Conservation (phyloP, 2,888 invertebrate genomes). For the Archips xylosteana region DNA sequence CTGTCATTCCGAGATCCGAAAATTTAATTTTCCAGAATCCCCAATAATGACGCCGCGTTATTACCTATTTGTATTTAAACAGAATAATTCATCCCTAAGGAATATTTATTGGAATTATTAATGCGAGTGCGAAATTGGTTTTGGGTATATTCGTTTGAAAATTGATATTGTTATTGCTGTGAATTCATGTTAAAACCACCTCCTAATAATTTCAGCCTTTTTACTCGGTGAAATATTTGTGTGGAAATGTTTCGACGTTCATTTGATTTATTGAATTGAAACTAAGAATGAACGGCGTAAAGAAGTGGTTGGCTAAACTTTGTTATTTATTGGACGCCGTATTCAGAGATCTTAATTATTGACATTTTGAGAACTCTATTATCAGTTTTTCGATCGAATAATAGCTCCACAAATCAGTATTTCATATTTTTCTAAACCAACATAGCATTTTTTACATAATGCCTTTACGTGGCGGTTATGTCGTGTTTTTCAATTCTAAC, state of each 20-base stretch:
- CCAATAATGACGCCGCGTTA: neutral
- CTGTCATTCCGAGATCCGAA: neutral
- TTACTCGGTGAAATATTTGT: neutral
- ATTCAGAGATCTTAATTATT: neutral
- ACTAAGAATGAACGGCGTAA: neutral
- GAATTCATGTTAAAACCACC: neutral
- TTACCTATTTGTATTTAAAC: slow-evolving; percentile 19
- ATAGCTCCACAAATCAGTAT: neutral
- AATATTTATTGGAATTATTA: slow-evolving; percentile 18
- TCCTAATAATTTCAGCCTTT: neutral
- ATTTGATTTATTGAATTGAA: neutral
- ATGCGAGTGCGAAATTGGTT: slow-evolving; percentile 18
- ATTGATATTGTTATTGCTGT: slow-evolving; percentile 1
- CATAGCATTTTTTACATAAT: too few relatives aligned
- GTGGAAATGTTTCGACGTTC: neutral
- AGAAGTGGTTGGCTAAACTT: neutral
- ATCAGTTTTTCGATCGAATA: neutral
- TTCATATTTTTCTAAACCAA: too few relatives aligned
- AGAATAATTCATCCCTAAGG: slow-evolving; percentile 18
- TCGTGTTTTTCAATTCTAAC: too few relatives aligned
- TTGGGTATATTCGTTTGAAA: neutral
- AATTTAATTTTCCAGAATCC: neutral
- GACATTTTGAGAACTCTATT: neutral
- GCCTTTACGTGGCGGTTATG: too few relatives aligned
- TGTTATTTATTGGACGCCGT: neutral